Conservation (phyloP, 2,797 vertebrate species). For the Sebastes steindachneri region DNA sequence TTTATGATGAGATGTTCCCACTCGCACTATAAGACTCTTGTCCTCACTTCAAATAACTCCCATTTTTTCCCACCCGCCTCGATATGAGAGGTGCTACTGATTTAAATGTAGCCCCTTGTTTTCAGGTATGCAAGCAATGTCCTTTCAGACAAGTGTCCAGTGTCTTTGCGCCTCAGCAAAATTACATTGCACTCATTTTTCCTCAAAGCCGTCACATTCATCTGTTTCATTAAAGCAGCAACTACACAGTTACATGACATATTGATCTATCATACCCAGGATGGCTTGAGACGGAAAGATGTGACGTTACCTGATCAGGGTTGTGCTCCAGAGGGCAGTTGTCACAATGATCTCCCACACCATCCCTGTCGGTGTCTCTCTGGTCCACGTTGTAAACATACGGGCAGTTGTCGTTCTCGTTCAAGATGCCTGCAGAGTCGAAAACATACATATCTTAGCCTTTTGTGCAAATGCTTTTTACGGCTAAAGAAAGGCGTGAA, state of each 20-base stretch:
- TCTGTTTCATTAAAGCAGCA: constrained; percentile 45
- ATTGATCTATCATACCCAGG: background rate
- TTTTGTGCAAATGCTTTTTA: background rate
- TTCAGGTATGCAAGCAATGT: constrained; percentile 60
- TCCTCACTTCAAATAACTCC: constrained; percentile 43
- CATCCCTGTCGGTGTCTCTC: constrained; percentile 94
- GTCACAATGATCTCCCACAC: constrained; percentile 98
- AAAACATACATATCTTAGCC: constrained; percentile 30
- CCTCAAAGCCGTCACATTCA: constrained; percentile 50
- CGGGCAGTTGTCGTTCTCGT: constrained; percentile 95
- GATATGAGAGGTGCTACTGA: constrained; percentile 38
- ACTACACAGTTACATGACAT: constrained; percentile 11
- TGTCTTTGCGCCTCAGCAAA: constrained; percentile 48
- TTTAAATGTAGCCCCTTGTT: constrained; percentile 56
- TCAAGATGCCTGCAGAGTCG: constrained; percentile 89
- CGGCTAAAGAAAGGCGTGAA: background rate
- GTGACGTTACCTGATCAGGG: constrained; percentile 91
- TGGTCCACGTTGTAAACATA: constrained; percentile 99
- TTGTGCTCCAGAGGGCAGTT: constrained; percentile 99
- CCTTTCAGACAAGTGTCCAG: constrained; percentile 48
- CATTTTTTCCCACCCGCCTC: constrained; percentile 25
- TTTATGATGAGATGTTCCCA: constrained; percentile 52
- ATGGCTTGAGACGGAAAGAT: background rate
- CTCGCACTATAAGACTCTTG: constrained; percentile 39
- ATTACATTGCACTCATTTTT: constrained; percentile 42